Evolutionary conservation across 2,888 invertebrate genomes (phyloP).

Genomic region (Melieria picta): DNA sequence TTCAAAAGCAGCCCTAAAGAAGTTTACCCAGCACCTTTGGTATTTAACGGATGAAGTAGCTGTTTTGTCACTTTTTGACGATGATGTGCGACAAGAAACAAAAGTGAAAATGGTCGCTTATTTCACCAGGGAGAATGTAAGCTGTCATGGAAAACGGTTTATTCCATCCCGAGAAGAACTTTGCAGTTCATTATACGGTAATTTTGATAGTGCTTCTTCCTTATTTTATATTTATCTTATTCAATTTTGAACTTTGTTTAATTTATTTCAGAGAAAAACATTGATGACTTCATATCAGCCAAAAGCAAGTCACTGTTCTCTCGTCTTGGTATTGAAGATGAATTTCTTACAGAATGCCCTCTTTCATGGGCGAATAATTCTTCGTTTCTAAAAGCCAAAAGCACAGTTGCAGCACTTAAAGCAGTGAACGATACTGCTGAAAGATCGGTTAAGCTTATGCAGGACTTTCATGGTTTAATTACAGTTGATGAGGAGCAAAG

Average conservation of each 20-base stretch:
- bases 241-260: background rate
- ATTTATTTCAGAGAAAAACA: conserved; percentile 9
- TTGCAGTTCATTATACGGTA: background rate
- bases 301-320: too few relatives aligned
- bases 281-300: too few relatives aligned
- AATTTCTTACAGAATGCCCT: conserved; percentile 5
- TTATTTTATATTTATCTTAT: background rate
- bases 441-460: conserved; percentile 26
- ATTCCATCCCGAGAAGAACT: conserved; percentile 8
- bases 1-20: background rate
- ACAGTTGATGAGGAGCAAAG: conserved; percentile 23
- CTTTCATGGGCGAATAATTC: conserved; percentile 9
- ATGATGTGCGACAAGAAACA: background rate
- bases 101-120: background rate
- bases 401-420: background rate
- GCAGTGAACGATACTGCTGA: conserved; percentile 26
- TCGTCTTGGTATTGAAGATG: background rate
- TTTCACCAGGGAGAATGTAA: background rate
- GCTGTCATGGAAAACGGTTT: background rate
- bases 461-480: conserved; percentile 23
- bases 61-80: conserved; percentile 1
- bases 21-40: conserved; percentile 8
- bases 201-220: background rate
- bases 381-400: conserved; percentile 10
- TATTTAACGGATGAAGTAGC: conserved; percentile 10